Evolutionary conservation across 1,140 invertebrate genomes (phyloP), one percentile per base, ranked within the genome.

Genomic region (Subanguina moxae): DNA sequence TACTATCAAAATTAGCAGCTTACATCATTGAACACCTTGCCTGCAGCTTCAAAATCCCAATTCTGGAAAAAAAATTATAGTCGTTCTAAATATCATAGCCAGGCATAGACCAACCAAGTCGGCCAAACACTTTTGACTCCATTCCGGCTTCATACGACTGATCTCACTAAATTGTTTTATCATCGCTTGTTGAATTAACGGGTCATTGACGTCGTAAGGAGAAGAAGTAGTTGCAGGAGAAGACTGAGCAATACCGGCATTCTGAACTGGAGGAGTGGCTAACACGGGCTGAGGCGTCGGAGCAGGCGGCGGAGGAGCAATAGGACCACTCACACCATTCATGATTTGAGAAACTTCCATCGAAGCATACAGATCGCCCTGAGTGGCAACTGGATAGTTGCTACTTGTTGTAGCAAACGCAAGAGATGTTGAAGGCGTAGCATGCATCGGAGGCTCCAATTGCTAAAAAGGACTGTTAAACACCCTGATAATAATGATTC

Each of bases 81-180:
- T 46, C n/a, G n/a, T 38, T 38, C 11, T 38, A 38, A 3, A 38
- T 38, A 38, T 38, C 27, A 65, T 62, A 43, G 17, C 1, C 11
- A 56, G 32, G 74, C 71, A 46, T 28, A 76, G 48, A 43, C 67
- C 74, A 19, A 62, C 57, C 28, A 45, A 38, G 13, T 76, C 74
- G 38, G 67, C 62, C 11, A 76, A 58, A 59, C 74, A 76, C 43
- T 76, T 69, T 57, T 67, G 52, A 9, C 71, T 43, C 64, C 75
- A 76, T 43, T 72, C 74, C n/a, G 70, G 58, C 43, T 76, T 76
- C 74, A 76, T 76, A 19, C 71, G 57, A 45, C 62, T 68, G 48
- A 73, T 58, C 42, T 1, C 15, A 15, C 43, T 71, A 59, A 76
- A 76, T 42, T 73, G 71, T 56, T 66, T 70, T 28, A 76, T 56